Conservation (phyloP, 1,140 invertebrate genomes). For the Coelopa frigida region DNA sequence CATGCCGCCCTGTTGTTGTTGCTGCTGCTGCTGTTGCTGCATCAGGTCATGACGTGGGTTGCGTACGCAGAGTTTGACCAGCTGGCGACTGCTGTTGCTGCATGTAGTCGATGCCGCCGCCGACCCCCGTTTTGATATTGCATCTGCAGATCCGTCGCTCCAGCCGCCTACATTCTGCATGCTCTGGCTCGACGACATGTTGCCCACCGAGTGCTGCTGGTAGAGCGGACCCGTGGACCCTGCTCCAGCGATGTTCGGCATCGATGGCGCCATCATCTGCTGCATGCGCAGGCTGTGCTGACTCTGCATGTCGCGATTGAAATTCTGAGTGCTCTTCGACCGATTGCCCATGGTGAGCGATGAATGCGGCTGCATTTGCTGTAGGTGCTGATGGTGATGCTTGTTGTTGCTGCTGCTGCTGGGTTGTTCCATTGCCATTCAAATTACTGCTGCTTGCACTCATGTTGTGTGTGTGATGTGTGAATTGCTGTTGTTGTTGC, state of each 20-base stretch:
- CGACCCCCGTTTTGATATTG: constrained; percentile 33
- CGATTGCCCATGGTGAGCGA: constrained; percentile 37
- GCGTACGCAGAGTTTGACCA: constrained; percentile 19
- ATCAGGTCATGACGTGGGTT: constrained; percentile 27
- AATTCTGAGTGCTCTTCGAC: constrained; percentile 33
- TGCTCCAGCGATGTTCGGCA: constrained; percentile 44
- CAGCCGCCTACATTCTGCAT: constrained; percentile 48
- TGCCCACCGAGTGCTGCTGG: constrained; percentile 15
- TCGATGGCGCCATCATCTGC: constrained; percentile 43
- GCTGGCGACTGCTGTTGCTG: constrained; percentile 24
- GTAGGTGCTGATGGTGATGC: constrained; percentile 17
- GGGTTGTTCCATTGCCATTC: constrained; percentile 15
- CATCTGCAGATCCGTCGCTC: constrained; percentile 17
- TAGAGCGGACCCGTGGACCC: constrained; percentile 13
- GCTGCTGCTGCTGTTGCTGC: constrained; percentile 14
- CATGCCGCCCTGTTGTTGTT: constrained; percentile 13
- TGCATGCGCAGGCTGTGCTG: constrained; percentile 40
- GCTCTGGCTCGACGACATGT: constrained; percentile 39
- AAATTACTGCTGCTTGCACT: constrained; percentile 33
- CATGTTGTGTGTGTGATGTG: constrained; percentile 16
- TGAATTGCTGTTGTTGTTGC: constrained; percentile 17
- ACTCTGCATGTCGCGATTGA: constrained; percentile 23
- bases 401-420: constrained; percentile 32
- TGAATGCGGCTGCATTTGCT: constrained; percentile 11
- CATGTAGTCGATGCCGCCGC: constrained; percentile 19